Conservation (phyloP, 1,140 invertebrate genomes). For the Drosophila funebris region DNA sequence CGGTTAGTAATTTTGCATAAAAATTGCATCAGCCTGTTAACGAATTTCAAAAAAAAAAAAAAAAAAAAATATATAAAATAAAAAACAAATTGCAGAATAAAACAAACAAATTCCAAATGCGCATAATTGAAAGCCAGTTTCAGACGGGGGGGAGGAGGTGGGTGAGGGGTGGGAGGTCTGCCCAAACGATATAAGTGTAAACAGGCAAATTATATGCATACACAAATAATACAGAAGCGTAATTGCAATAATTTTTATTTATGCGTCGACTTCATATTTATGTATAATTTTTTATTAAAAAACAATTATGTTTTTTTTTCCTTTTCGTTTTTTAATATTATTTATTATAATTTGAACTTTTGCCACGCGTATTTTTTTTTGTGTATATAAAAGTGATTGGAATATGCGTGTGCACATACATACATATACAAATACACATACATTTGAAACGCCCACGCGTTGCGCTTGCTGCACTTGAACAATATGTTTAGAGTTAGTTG, state of each 20-base stretch:
- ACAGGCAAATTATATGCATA: constrained; percentile 53
- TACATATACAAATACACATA: too few relatives aligned
- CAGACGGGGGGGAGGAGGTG: background rate
- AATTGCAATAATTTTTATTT: constrained; percentile 78
- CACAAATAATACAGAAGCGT: constrained; percentile 69
- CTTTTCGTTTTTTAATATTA: constrained; percentile 6
- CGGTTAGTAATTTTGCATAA: constrained; percentile 77
- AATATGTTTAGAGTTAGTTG: constrained; percentile 33
- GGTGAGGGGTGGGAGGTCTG: background rate
- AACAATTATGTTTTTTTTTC: background rate
- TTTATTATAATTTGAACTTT: constrained; percentile 38
- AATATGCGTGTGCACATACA: background rate
- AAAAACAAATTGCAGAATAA: constrained; percentile 39
- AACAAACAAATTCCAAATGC: constrained; percentile 47
- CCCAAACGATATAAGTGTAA: constrained; percentile 35
- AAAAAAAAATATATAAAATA: constrained; percentile 10
- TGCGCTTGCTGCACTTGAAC: constrained; percentile 55
- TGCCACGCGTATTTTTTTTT: constrained; percentile 10
- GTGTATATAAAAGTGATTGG: constrained; percentile 20
- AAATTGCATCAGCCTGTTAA: constrained; percentile 71
- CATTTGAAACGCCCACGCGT: constrained; percentile 45
- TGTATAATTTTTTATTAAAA: constrained; percentile 13
- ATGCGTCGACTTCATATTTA: constrained; percentile 51
- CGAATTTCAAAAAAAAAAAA: constrained; percentile 26
- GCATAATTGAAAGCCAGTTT: constrained; percentile 75